phyloP scores from a whole-genome alignment of 2,113 vertebrate genomes.

The Eira barbara region DNA sequence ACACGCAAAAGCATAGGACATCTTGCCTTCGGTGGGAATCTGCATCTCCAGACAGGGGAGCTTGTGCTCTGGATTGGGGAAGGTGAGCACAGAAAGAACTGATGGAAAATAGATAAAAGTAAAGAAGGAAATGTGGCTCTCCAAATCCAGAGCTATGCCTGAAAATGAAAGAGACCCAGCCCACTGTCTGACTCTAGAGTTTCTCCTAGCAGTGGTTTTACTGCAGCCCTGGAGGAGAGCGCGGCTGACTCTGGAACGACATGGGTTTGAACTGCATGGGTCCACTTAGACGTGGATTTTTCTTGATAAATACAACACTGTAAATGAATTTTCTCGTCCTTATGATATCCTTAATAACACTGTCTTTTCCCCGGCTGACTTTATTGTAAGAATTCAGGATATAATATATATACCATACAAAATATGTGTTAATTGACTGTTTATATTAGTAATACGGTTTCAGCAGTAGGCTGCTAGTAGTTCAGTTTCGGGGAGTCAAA shows the following conservation, averaged over 20 bases:
- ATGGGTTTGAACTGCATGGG: neutral
- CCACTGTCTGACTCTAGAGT: neutral
- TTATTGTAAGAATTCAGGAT: neutral
- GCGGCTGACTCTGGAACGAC: neutral
- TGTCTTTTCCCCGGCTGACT: neutral
- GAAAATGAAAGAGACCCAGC: neutral
- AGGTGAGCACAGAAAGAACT: neutral
- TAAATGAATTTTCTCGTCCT: neutral
- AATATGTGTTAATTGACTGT: neutral
- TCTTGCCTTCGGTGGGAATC: neutral
- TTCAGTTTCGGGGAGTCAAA: neutral
- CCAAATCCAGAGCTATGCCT: neutral
- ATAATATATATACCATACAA: too few relatives aligned
- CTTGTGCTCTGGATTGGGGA: too few relatives aligned
- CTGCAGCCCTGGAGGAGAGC: neutral
- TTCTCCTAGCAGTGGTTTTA: neutral
- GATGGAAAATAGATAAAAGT: neutral
- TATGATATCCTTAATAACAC: neutral
- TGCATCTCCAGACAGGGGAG: neutral
- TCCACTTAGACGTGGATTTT: neutral
- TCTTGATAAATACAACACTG: neutral
- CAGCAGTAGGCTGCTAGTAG: neutral
- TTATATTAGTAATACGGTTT: neutral
- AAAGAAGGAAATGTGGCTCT: neutral
- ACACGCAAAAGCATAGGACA: neutral